Percentiles rank a stretch among this genome's conserved stretches.
phyloP scores from a whole-genome alignment of 2,113 vertebrate genomes.

The Brienomyrus longianalis region DNA sequence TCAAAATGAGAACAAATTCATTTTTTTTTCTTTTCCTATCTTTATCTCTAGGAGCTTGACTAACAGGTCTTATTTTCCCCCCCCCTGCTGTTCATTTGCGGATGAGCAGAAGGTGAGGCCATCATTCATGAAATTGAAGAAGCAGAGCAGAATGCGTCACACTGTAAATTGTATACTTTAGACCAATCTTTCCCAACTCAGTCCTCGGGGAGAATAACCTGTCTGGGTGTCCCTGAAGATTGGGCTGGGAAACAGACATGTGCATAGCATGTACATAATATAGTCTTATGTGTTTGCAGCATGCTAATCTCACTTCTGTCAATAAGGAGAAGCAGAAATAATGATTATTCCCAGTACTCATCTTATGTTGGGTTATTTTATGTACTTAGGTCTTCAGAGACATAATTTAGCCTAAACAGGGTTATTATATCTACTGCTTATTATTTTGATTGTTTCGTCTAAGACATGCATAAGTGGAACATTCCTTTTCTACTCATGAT shows the following conservation, averaged over 20 bases:
- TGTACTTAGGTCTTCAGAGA: slow-evolving; percentile 34
- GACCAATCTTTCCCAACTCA: background rate
- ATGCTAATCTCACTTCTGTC: background rate
- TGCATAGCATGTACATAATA: background rate
- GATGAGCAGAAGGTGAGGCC: slow-evolving; percentile 28
- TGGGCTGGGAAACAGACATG: background rate
- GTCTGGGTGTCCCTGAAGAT: background rate
- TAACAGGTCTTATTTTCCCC: slow-evolving; percentile 17
- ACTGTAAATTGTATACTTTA: background rate
- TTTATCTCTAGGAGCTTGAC: slow-evolving; percentile 16
- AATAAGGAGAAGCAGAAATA: background rate
- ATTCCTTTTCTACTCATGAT: slow-evolving; percentile 20
- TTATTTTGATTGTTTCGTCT: slow-evolving; percentile 31
- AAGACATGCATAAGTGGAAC: slow-evolving; percentile 38
- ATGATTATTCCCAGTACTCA: background rate
- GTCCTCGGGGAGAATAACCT: background rate
- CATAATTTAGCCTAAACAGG: slow-evolving; percentile 23
- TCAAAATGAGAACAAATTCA: background rate
- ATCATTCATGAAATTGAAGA: background rate
- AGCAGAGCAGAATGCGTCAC: background rate
- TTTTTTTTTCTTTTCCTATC: background rate
- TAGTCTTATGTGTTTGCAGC: background rate
- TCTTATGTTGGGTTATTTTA: background rate
- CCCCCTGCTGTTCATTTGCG: background rate
- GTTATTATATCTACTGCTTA: slow-evolving; percentile 22